These are phyloP conservation scores for Hyppa rectilinea DNA, from an alignment of 2,888 invertebrate genomes.

Conservation along the genomic window DNA sequence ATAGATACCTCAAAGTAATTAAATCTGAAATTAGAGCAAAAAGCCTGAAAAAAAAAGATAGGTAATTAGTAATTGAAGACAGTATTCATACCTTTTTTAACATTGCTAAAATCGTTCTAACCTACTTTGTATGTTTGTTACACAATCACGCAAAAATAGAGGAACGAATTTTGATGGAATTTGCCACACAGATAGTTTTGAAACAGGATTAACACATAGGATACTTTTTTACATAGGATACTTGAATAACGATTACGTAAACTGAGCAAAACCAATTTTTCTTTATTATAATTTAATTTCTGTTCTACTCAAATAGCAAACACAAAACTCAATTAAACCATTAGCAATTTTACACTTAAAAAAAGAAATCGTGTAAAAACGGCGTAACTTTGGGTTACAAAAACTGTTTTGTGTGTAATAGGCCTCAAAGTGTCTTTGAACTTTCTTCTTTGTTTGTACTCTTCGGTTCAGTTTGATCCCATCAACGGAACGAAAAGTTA, in stretches of 20 bases:
- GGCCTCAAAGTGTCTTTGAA: slow-evolving; percentile 31
- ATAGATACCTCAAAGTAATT: neutral
- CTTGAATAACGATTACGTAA: neutral
- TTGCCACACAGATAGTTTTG: too few relatives aligned
- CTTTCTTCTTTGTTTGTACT: slow-evolving; percentile 26
- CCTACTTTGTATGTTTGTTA: too few relatives aligned
- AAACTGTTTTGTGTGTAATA: slow-evolving; percentile 5
- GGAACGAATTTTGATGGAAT: too few relatives aligned
- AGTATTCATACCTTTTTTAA: neutral
- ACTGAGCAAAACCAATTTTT: neutral
- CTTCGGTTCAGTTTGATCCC: slow-evolving; percentile 17
- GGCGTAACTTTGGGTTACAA: neutral
- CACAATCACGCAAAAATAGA: too few relatives aligned
- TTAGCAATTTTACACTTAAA: slow-evolving; percentile 12
- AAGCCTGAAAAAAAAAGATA: too few relatives aligned
- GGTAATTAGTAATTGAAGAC: neutral
- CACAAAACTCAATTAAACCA: neutral
- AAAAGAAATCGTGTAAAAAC: slow-evolving; percentile 5
- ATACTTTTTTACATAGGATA: too few relatives aligned
- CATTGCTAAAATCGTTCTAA: neutral
- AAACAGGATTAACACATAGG: too few relatives aligned
- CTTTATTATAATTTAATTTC: slow-evolving; percentile 4
- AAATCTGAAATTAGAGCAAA: neutral
- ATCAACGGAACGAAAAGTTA: slow-evolving; percentile 27
- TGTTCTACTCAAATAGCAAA: slow-evolving; percentile 1